Conservation (phyloP, 2,888 invertebrate species). For the Andrena dorsata region DNA sequence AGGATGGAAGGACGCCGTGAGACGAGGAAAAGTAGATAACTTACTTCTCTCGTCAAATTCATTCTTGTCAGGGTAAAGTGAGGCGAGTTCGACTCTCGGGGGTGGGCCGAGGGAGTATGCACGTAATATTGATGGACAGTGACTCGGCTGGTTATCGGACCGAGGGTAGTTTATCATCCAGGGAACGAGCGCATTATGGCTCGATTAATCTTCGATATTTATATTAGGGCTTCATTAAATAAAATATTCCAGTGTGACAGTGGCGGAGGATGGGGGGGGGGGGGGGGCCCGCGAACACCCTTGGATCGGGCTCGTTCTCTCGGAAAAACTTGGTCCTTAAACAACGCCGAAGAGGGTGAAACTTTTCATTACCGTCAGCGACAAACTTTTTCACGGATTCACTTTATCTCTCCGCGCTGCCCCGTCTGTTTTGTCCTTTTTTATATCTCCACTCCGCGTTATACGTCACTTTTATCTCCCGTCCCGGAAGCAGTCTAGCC, state of each 20-base stretch:
- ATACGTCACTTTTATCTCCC: conserved; percentile 45
- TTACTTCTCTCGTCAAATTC: conserved; percentile 71
- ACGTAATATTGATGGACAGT: conserved; percentile 83
- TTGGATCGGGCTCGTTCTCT: conserved; percentile 29
- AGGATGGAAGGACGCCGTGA: conserved; percentile 40
- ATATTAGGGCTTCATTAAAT: conserved; percentile 81
- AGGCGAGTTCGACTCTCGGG: conserved; percentile 71
- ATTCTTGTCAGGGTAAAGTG: conserved; percentile 69
- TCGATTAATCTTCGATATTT: conserved; percentile 84
- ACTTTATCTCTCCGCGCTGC: conserved; percentile 21
- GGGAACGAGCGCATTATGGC: conserved; percentile 82
- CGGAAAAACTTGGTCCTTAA: conserved; percentile 48
- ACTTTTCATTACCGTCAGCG: conserved; percentile 62
- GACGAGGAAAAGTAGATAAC: conserved; percentile 69
- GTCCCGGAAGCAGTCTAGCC: conserved; percentile 10
- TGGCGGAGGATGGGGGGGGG: background rate
- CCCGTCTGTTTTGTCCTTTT: conserved; percentile 7
- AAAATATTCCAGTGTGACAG: conserved; percentile 65
- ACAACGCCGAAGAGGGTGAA: conserved; percentile 39
- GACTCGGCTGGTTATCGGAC: conserved; percentile 80
- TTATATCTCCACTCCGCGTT: conserved; percentile 20
- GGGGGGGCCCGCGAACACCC: conserved; percentile 5
- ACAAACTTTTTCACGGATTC: conserved; percentile 30
- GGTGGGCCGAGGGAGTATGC: conserved; percentile 53
- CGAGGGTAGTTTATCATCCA: conserved; percentile 80